Percentiles rank a stretch among this genome's conserved stretches.
Evolutionary conservation across 1,140 invertebrate genomes (phyloP).

Genomic region (Cydia amplana): DNA sequence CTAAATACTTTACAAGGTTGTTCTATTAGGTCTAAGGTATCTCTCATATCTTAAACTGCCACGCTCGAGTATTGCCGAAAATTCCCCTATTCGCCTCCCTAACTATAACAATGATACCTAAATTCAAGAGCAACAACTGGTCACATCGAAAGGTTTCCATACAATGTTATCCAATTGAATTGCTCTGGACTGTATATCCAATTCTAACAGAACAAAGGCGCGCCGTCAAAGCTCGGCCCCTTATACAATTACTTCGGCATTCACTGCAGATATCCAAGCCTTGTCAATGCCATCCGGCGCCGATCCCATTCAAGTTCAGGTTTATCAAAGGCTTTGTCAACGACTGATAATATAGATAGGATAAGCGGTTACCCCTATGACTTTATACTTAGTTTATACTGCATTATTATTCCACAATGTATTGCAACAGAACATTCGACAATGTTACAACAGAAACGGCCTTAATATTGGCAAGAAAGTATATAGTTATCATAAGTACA

Average conservation of each 20-base stretch:
- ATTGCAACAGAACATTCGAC: not conserved
- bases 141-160: no score
- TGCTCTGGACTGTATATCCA: not conserved
- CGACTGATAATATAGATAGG: not conserved
- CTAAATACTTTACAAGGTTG: no score
- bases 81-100: no score
- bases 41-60: no score
- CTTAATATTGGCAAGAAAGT: no score
- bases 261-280: not conserved
- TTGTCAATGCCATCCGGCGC: not conserved
- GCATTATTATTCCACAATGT: not conserved
- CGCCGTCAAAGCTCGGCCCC: not conserved
- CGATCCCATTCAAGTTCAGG: not conserved
- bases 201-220: not conserved
- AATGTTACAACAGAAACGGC: no score
- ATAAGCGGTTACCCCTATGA: not conserved
- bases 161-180: no score
- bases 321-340: slow-evolving; percentile 7
- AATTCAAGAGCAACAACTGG: no score
- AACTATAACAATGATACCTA: no score
- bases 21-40: no score
- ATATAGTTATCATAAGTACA: no score
- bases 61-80: no score
- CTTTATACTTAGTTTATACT: not conserved
- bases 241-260: slow-evolving; percentile 1